Evolutionary conservation across 2,888 invertebrate species (phyloP), one percentile per base, ranked within the genome.

Genomic region (Melitaea athalia): DNA sequence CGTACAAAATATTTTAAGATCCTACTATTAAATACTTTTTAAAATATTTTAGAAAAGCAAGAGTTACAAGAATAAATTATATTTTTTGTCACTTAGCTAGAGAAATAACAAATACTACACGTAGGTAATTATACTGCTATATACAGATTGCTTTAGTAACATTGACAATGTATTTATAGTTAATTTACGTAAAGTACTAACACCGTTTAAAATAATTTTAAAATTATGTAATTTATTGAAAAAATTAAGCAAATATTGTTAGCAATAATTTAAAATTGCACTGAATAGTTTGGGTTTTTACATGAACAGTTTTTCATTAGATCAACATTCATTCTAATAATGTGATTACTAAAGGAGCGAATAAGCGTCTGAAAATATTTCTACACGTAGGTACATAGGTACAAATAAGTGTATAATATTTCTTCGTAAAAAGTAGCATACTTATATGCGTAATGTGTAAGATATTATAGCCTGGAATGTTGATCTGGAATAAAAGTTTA

Each of bases 401-500:
- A 52, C 17, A 24, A 53, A 31, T 55, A 49, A 49, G n/a, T 12
- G 43, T 43, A 8, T 52, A 53, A 55, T 66, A 66, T 47, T 33
- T 49, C 7, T 33, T 66, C 17, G 31, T 45, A 66, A 66, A 60
- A 53, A 15, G 45, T 55, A 55, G 59, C 38, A 24, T 50, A 50
- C 42, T 64, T 59, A 64, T 59, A 1, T 49, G 47, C 47, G 47
- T 49, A 49, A 33, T 55, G 45, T 31, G 47, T 31, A 45, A 60
- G 45, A 10, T 52, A 45, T 59, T 24, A 59, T 15, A 60, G 47
- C 42, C 49, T 63, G 43, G 55, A 66, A 68, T 68, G 65, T 71
- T 68, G 68, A 71, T 61, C 60, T 61, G 43, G 50, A 60, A 66
- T 57, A 57, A 59, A 38, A 31, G 42, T 52, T 88, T 88, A 88